Base-by-base conservation (phyloP, 1,140 invertebrate genomes). In the Drosophila parvula region DNA sequence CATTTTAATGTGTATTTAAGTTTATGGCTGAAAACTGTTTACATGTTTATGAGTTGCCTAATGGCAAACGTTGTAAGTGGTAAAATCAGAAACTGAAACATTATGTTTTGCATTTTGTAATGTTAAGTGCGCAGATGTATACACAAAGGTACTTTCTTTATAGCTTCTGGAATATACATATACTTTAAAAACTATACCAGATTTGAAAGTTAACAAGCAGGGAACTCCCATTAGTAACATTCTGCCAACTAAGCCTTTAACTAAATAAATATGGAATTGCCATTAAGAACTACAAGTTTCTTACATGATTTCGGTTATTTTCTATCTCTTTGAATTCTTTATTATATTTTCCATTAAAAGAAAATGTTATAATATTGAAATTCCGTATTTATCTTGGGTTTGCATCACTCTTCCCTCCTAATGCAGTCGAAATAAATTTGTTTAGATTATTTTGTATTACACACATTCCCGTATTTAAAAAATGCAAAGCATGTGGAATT, bases 1-100 rank as follows among this genome's bases (percentile, higher is more conserved):
- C 47, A 44, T 71, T 70, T 74, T 58, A 78, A 70, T 82, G 69
- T 64, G 68, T 78, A 74, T 81, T 81, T 81, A 65, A 77, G 73
- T 81, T 77, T 77, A 81, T 71, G 74, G 11, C 62, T 61, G 34
- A 38, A 55, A 55, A 55, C 51, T 55, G 51, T 41, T 81, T 58
- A 50, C 50, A 58, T 61, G 64, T 75, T 58, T 55, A 55, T 55
- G 50, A 53, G 50, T 53, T 53, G 51, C 51, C 51, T 55, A 55
- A 55, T 55, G 51, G 51, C 51, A 55, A 38, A 27, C 5, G 9
- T 10, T 55, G 51, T 55, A 27, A 38, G 18, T 55, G 34, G 18
- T 36, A 53, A 22, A 55, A 38, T 55, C 51, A 38, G 16, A 9
- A 55, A 38, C 51, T 38, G 18, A 40, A 40, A 27, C 12, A 55